Evolutionary conservation across 2,797 vertebrate species (phyloP).

Genomic region (Parauchenoglanis punctatus): DNA sequence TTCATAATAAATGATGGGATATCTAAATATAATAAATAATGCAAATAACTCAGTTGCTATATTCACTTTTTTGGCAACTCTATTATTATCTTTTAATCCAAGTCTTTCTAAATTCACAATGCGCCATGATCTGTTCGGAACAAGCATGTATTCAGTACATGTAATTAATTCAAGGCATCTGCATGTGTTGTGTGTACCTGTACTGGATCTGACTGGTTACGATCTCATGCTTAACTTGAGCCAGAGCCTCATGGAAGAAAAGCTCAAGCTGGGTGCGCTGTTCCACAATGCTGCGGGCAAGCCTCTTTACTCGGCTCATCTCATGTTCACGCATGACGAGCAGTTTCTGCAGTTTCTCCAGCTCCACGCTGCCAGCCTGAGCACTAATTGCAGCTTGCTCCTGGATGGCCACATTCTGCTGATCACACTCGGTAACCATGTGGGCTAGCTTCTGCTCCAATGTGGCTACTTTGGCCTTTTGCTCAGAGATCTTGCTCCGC

Average conservation of each 20-base stretch:
- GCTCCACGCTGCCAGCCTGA: slow-evolving; percentile 70
- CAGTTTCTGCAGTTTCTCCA: slow-evolving; percentile 78
- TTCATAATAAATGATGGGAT: background rate
- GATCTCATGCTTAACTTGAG: slow-evolving; percentile 83
- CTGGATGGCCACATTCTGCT: slow-evolving; percentile 61
- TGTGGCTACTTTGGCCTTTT: slow-evolving; percentile 70
- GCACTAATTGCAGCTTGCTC: slow-evolving; percentile 58
- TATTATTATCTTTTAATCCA: background rate
- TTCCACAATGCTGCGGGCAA: slow-evolving; percentile 77
- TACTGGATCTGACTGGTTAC: slow-evolving; percentile 67
- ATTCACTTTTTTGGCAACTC: too few species aligned
- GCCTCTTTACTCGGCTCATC: slow-evolving; percentile 77
- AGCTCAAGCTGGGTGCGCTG: slow-evolving; percentile 82
- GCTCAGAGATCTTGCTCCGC: slow-evolving; percentile 70
- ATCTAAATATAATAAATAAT: background rate
- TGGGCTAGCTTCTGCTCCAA: slow-evolving; percentile 72
- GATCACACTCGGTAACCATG: slow-evolving; percentile 68
- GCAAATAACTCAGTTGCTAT: background rate
- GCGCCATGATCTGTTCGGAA: background rate
- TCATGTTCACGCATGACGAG: slow-evolving; percentile 81
- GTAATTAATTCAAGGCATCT: background rate
- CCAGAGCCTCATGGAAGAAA: slow-evolving; percentile 84
- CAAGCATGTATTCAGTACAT: background rate
- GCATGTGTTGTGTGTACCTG: slow-evolving; percentile 39
- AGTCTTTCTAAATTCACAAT: background rate